Percentiles rank a stretch among this genome's conserved stretches.
Evolutionary conservation across 2,888 invertebrate genomes (phyloP).

Genomic region (Cosmia trapezina): DNA sequence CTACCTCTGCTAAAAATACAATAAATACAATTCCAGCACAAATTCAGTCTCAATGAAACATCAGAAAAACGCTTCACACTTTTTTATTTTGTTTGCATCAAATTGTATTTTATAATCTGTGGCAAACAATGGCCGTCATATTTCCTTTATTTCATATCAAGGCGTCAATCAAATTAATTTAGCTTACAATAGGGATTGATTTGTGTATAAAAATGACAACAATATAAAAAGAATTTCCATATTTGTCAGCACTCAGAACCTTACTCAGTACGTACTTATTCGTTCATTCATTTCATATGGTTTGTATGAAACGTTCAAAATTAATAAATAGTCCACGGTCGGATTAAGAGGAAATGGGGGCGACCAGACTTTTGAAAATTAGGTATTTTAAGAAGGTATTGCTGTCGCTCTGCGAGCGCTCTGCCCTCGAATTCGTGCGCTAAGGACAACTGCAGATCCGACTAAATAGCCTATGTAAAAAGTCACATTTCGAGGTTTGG

Average conservation of each 20-base stretch:
- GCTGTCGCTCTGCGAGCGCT: no score
- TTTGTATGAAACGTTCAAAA: neutral
- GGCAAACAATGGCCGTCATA: slow-evolving; percentile 27
- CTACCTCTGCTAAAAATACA: neutral
- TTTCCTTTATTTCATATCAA: slow-evolving; percentile 32
- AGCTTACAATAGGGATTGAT: slow-evolving; percentile 37
- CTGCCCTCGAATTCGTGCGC: no score
- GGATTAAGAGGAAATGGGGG: no score
- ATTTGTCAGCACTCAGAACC: neutral
- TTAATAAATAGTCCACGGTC: neutral
- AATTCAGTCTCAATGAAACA: neutral
- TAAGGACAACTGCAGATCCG: no score
- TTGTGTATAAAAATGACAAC: slow-evolving; percentile 12
- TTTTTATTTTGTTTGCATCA: slow-evolving; percentile 27
- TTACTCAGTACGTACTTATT: no score
- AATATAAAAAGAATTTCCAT: neutral
- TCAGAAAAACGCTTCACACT: neutral
- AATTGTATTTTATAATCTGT: slow-evolving; percentile 52
- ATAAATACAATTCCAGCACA: neutral
- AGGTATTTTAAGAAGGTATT: no score
- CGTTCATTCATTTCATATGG: neutral
- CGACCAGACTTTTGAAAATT: no score
- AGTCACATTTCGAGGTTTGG: no score
- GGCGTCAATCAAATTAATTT: slow-evolving; percentile 46
- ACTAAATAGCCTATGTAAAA: no score